Conservation (phyloP, 2,113 vertebrate genomes). For the Isichthys henryi region DNA sequence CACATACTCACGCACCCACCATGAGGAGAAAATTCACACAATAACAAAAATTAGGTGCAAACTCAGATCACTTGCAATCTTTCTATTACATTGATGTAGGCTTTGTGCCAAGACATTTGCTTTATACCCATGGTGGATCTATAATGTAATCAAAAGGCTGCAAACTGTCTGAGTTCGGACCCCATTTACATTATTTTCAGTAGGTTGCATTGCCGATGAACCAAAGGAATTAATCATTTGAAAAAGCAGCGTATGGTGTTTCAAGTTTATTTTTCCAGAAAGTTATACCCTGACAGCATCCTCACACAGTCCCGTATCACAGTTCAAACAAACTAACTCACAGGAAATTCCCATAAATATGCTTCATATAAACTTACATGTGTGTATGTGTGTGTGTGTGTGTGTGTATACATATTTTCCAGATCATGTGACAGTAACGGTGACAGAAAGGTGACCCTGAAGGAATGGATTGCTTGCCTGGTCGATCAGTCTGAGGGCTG, state of each 20-base stretch:
- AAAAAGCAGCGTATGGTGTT: not conserved
- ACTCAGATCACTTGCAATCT: not conserved
- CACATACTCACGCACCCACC: not conserved
- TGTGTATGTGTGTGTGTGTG: not conserved
- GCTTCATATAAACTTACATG: not conserved
- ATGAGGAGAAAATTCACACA: not conserved
- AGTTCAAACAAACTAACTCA: not conserved
- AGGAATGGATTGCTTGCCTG: conserved; percentile 58
- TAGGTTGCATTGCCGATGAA: not conserved
- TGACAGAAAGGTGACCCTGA: conserved; percentile 63
- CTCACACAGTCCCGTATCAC: not conserved
- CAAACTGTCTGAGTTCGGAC: not conserved
- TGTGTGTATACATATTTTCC: not conserved
- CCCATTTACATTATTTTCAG: not conserved
- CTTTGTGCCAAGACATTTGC: not conserved
- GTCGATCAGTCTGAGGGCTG: conserved; percentile 58
- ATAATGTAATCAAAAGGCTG: not conserved
- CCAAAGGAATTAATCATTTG: not conserved
- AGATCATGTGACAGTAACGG: conserved; percentile 60
- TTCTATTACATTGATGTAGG: not conserved
- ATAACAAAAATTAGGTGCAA: not conserved
- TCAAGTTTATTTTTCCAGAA: not conserved
- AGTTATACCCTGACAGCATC: not conserved
- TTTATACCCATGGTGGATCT: not conserved
- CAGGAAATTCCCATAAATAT: not conserved